Conservation (phyloP, 2,113 vertebrate species). For the Brachyhypopomus occidentalis region DNA sequence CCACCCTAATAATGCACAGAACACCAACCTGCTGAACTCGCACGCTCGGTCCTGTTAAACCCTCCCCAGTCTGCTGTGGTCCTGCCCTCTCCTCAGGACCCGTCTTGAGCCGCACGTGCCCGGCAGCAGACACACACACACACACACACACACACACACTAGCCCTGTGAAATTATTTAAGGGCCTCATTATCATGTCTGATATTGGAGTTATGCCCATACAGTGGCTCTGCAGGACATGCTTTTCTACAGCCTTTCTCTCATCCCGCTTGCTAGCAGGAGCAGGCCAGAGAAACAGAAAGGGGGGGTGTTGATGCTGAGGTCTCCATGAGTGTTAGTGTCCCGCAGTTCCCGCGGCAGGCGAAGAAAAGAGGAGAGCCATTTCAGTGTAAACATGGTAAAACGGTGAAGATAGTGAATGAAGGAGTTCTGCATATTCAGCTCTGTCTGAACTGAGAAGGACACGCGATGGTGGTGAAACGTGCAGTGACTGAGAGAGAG, state of each 20-base stretch:
- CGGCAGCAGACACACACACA: conserved; percentile 37
- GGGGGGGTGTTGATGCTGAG: conserved; percentile 33
- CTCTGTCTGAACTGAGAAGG: conserved; percentile 48
- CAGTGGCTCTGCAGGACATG: conserved; percentile 40
- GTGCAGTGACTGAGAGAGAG: conserved; percentile 57
- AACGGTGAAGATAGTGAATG: conserved; percentile 42
- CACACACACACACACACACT: conserved; percentile 32
- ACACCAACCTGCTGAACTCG: conserved; percentile 18
- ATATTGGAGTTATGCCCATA: conserved; percentile 46
- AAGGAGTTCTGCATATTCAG: conserved; percentile 40
- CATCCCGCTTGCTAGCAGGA: conserved; percentile 9
- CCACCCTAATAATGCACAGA: conserved; percentile 10
- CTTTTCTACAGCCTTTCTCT: conserved; percentile 12
- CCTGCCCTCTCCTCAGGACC: conserved; percentile 16
- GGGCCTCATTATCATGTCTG: conserved; percentile 38
- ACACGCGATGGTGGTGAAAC: conserved; percentile 57
- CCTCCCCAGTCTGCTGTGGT: conserved; percentile 29
- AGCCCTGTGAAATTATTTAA: conserved; percentile 45
- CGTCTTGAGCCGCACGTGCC: neutral
- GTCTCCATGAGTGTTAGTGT: conserved; percentile 36
- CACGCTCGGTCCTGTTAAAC: conserved; percentile 24
- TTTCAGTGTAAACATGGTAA: conserved; percentile 28
- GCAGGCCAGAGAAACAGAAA: conserved; percentile 29
- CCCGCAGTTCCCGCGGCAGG: conserved; percentile 11
- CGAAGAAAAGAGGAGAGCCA: conserved; percentile 17